These are phyloP conservation scores for Gila orcuttii DNA, from an alignment of 2,113 vertebrate genomes.

Conservation along the genomic window DNA sequence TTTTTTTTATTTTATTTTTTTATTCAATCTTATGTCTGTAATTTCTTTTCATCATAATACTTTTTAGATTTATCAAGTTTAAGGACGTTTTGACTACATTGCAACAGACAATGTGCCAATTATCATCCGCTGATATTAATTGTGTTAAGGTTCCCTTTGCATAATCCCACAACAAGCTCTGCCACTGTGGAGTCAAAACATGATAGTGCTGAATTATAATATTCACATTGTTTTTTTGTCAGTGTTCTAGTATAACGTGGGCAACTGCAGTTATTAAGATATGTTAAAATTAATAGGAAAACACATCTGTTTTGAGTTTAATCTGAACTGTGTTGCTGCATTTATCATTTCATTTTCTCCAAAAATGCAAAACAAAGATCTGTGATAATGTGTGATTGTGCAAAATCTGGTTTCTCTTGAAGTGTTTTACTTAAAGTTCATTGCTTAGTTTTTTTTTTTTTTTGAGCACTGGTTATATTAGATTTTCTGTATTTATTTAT, in stretches of 20 bases:
- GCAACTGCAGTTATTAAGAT: slow-evolving; percentile 4
- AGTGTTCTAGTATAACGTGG: background rate
- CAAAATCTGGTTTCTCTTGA: background rate
- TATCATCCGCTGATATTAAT: background rate
- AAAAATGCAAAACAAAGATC: slow-evolving; percentile 3
- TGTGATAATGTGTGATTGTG: background rate
- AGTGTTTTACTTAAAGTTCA: background rate
- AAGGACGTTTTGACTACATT: background rate
- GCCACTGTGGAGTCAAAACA: background rate
- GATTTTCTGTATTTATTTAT: slow-evolving; percentile 27
- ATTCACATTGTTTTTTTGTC: background rate
- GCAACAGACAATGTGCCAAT: slow-evolving; percentile 4
- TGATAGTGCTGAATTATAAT: background rate
- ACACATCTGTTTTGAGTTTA: background rate
- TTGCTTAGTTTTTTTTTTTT: background rate
- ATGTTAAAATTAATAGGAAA: background rate
- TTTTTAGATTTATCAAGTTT: background rate
- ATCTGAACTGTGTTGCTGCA: background rate
- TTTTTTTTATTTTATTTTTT: background rate
- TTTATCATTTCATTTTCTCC: background rate
- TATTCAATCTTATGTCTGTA: background rate
- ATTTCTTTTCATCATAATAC: background rate
- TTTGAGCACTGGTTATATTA: background rate
- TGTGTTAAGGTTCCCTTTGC: background rate
- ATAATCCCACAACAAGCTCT: background rate